Evolutionary conservation across 1,140 invertebrate species (phyloP), one percentile per base, ranked within the genome.

Genomic region (Metaphire vulgaris): DNA sequence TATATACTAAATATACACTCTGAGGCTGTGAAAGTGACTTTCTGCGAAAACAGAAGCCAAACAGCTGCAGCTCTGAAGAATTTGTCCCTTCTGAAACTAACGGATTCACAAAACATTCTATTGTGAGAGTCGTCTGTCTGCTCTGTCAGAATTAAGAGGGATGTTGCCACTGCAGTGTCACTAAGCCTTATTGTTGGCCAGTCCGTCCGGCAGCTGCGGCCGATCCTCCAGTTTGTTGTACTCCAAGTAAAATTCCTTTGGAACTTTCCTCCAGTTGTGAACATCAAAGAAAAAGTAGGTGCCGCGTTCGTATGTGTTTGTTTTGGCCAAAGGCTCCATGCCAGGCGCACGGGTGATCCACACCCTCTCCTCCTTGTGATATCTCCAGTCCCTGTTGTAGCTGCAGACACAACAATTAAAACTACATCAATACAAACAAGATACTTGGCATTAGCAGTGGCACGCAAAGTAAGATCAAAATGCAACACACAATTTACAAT

Each of bases 251-350:
- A 98, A 97, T 87, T 98, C 95, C 88, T 97, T 98, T 80, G 93
- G 91, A 28, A 88, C 92, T 89, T 95, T 97, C 84, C 94, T 90
- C 95, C 95, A 98, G 87, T 92, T 95, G 16, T 84, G 92, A 82
- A 94, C 93, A 89, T 99, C 97, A 87, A 99, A 99, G 87, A 97
- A 97, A 89, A 96, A 98, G 88, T 99, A 99, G 80, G 95, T 98
- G 87, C 97, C 96, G 82, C 95, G 90, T 89, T 99, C 97, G 87
- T 96, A 98, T 79, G 92, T 94, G 79, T 90, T 90, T 79, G 95
- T 97, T 88, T 98, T 98, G 87, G 98, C 94, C 78, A 93, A 89
- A 79, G 94, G 91, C 78, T 92, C 92, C 87, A 94, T 90, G 79
- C 95, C 95, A 76, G 94, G 95, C 81, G 95, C 95, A 88, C 97